Evolutionary conservation across 1,140 invertebrate species (phyloP).

Genomic region (Tetragnatha versicolor): DNA sequence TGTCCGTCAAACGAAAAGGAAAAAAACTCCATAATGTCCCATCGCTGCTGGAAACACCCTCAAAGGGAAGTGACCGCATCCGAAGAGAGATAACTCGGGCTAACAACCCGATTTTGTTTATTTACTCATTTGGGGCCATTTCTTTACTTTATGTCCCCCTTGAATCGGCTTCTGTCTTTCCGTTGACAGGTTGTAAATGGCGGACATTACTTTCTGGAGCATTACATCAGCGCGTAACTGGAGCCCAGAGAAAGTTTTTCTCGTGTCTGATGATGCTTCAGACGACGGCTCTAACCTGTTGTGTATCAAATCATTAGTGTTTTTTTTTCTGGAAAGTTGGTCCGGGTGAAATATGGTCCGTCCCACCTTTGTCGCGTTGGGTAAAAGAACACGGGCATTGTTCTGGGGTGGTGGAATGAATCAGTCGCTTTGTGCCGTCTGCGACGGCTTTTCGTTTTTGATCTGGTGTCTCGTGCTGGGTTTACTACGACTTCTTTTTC

Average conservation of each 20-base stretch:
- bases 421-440: no score
- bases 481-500: no score
- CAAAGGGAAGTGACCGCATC: no score
- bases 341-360: constrained; percentile 14
- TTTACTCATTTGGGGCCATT: constrained; percentile 14
- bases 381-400: background rate
- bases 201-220: constrained; percentile 20
- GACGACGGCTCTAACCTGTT: background rate
- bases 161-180: constrained; percentile 11
- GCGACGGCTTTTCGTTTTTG: no score
- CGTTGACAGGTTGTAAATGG: constrained; percentile 28
- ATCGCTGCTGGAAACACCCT: no score
- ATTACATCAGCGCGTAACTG: constrained; percentile 16
- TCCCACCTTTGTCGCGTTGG: constrained; percentile 1
- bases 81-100: no score
- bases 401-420: background rate
- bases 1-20: no score
- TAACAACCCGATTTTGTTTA: constrained; percentile 40
- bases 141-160: constrained; percentile 7
- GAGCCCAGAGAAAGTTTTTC: background rate
- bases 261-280: background rate
- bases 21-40: no score
- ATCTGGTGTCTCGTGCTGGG: no score
- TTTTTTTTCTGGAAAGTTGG: background rate
- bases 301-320: constrained; percentile 7